These are phyloP conservation scores for Amphipoea oculea DNA, from an alignment of 2,888 invertebrate genomes.

Conservation along the genomic window DNA sequence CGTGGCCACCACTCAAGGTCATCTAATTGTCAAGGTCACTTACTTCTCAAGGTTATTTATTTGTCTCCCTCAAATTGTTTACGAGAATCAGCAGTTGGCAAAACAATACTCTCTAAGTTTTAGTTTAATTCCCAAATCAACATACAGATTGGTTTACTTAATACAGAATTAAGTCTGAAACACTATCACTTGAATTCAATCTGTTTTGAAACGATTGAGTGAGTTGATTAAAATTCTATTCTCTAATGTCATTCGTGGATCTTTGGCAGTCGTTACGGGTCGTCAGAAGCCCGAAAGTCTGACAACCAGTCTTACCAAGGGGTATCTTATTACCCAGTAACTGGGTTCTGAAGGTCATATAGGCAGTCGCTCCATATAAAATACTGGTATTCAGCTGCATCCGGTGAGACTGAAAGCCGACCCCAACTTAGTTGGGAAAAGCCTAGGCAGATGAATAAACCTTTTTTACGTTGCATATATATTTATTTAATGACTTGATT, in stretches of 20 bases:
- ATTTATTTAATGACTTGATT: too few species aligned
- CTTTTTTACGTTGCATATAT: too few species aligned
- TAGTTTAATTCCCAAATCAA: slow-evolving; percentile 45
- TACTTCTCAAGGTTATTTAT: slow-evolving; percentile 12
- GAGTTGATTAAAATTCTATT: slow-evolving; percentile 33
- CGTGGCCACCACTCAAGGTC: not conserved
- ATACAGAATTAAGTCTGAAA: slow-evolving; percentile 37
- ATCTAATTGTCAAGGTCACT: slow-evolving; percentile 9
- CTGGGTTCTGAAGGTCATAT: too few species aligned
- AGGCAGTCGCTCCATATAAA: too few species aligned
- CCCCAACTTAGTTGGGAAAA: too few species aligned
- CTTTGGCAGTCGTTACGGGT: too few species aligned
- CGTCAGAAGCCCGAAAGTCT: too few species aligned
- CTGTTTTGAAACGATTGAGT: slow-evolving; percentile 19
- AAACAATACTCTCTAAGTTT: slow-evolving; percentile 37
- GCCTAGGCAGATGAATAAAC: too few species aligned
- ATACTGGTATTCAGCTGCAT: too few species aligned
- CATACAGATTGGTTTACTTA: slow-evolving; percentile 51
- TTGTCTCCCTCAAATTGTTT: slow-evolving; percentile 18
- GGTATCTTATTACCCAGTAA: too few species aligned
- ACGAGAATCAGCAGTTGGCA: slow-evolving; percentile 20
- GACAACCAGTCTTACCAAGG: too few species aligned
- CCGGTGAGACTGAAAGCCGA: too few species aligned
- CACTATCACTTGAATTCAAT: slow-evolving; percentile 46
- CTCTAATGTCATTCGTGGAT: not conserved